Evolutionary conservation across 2,888 invertebrate genomes (phyloP).

Genomic region (Alcis repandata): DNA sequence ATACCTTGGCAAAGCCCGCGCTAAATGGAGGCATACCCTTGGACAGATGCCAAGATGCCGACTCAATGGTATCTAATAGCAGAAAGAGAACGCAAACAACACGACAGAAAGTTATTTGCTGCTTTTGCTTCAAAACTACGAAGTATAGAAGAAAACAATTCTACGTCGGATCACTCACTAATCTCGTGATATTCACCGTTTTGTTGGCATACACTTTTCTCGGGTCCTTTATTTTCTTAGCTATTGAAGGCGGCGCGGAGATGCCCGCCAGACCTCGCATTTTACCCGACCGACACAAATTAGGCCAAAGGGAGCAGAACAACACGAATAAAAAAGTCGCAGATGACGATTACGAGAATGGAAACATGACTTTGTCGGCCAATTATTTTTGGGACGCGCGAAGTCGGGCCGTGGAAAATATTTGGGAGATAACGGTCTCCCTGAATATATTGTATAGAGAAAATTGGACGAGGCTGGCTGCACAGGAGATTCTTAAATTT

Average conservation of each 20-base stretch:
- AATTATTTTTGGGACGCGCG: conserved; percentile 84
- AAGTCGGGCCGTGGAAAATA: conserved; percentile 91
- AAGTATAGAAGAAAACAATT: conserved; percentile 87
- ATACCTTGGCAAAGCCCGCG: conserved; percentile 80
- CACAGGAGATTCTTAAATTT: conserved; percentile 92
- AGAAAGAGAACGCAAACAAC: conserved; percentile 81
- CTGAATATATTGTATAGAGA: conserved; percentile 95
- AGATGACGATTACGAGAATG: conserved; percentile 76
- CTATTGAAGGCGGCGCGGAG: conserved; percentile 91
- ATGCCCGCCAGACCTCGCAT: conserved; percentile 82
- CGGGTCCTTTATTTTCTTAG: conserved; percentile 94
- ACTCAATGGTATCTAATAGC: conserved; percentile 82
- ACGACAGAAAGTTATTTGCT: conserved; percentile 84
- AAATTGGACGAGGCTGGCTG: conserved; percentile 95
- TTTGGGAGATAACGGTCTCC: conserved; percentile 96
- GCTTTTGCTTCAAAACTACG: conserved; percentile 86
- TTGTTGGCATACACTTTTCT: conserved; percentile 92
- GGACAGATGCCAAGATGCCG: conserved; percentile 85
- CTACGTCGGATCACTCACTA: conserved; percentile 91
- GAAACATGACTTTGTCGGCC: conserved; percentile 76
- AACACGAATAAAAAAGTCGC: conserved; percentile 70
- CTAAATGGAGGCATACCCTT: conserved; percentile 84
- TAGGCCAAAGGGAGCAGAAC: conserved; percentile 81
- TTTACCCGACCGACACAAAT: conserved; percentile 82
- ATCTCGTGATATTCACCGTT: conserved; percentile 93